Evolutionary conservation across 2,113 vertebrate genomes (phyloP).

Genomic region (Odobenus rosmarus): DNA sequence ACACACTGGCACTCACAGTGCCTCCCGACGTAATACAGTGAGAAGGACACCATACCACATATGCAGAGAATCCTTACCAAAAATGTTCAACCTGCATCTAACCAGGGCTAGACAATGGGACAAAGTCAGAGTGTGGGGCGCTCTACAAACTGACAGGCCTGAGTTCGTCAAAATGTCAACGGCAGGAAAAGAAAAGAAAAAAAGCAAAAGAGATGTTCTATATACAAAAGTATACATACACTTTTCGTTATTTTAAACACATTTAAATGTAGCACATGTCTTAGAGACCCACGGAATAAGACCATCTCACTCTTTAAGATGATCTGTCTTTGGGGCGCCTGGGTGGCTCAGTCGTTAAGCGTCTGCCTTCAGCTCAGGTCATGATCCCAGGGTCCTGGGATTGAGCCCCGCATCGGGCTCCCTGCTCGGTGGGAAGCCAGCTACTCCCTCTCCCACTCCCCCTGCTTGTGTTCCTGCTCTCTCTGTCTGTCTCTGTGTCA

Average conservation of each 20-base stretch:
- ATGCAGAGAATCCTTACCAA: neutral
- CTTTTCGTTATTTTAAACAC: slow-evolving; percentile 76
- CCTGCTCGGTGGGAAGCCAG: no score
- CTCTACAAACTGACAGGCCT: neutral
- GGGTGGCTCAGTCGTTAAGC: no score
- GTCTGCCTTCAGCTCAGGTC: no score
- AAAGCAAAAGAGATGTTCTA: neutral
- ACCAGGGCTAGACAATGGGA: neutral
- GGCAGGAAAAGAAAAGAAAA: neutral
- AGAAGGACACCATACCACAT: neutral
- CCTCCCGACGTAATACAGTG: neutral
- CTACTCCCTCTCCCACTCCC: no score
- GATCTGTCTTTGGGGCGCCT: neutral
- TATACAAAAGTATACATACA: neutral
- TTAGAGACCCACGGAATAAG: slow-evolving; percentile 55
- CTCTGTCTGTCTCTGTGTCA: no score
- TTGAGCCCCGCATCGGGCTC: no score
- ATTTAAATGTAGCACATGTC: slow-evolving; percentile 65
- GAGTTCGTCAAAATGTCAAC: neutral
- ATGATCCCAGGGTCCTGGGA: no score
- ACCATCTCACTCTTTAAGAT: neutral
- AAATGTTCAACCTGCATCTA: neutral
- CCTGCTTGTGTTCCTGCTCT: no score
- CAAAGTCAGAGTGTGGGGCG: neutral
- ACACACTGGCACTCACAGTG: neutral